phyloP scores from a whole-genome alignment of 2,797 vertebrate species.

The Enteromius anoplus region DNA sequence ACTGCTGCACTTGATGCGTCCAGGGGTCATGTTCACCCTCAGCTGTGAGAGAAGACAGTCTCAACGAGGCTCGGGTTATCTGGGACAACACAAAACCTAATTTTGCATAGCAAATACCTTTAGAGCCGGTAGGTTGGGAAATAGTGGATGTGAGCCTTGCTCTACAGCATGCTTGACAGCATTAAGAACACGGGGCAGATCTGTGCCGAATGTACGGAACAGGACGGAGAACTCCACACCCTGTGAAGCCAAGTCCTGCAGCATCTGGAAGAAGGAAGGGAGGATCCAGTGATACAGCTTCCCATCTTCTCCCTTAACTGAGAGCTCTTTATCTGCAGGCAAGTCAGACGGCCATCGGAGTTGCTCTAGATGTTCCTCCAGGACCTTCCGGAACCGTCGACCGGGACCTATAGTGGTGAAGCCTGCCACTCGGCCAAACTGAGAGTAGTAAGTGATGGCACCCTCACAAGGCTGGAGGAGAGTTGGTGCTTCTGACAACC shows the following conservation, averaged over 20 bases:
- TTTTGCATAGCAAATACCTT: conserved; percentile 69
- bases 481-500: conserved; percentile 82
- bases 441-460: conserved; percentile 80
- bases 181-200: conserved; percentile 78
- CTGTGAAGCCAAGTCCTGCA: conserved; percentile 75
- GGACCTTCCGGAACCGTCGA: conserved; percentile 72
- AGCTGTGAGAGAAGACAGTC: conserved; percentile 70
- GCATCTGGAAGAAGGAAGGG: conserved; percentile 87
- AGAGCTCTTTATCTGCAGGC: conserved; percentile 72
- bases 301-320: conserved; percentile 75
- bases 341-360: conserved; percentile 80
- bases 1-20: conserved; percentile 83
- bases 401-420: conserved; percentile 79
- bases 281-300: conserved; percentile 85
- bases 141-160: conserved; percentile 82
- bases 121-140: conserved; percentile 79
- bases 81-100: not conserved
- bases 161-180: conserved; percentile 72
- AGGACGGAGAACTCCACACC: conserved; percentile 77
- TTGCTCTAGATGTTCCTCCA: conserved; percentile 77
- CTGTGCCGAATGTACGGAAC: conserved; percentile 86
- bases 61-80: not conserved
- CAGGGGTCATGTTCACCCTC: conserved; percentile 74
- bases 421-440: conserved; percentile 74
- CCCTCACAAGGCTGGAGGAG: conserved; percentile 76